Conservation (phyloP, 2,797 vertebrate genomes). For the Fringilla coelebs region DNA sequence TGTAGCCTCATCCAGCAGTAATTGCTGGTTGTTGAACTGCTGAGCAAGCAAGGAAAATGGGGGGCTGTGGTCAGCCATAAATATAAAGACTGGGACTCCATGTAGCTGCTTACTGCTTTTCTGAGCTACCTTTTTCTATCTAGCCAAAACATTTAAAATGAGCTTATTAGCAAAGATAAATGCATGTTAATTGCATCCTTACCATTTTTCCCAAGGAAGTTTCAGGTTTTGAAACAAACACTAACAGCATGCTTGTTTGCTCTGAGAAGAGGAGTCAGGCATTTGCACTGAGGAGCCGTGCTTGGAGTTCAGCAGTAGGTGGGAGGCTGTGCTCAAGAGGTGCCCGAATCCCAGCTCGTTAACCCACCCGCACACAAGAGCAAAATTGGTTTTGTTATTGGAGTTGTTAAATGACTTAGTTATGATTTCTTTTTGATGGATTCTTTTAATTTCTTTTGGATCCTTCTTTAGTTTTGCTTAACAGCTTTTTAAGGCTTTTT, state of each 20-base stretch:
- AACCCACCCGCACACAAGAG: fast-evolving
- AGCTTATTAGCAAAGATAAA: not conserved
- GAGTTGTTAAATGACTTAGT: not conserved
- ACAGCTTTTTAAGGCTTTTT: not conserved
- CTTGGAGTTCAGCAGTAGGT: not conserved
- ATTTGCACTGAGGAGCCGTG: not conserved
- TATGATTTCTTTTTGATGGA: not conserved
- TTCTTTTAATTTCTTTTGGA: not conserved
- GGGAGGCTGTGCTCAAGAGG: not conserved
- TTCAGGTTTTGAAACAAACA: not conserved
- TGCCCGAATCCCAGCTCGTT: not conserved
- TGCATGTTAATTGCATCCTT: not conserved
- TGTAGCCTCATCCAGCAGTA: not conserved
- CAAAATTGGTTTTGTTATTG: not conserved
- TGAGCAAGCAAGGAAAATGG: not conserved
- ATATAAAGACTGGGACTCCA: not conserved
- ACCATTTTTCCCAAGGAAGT: not conserved
- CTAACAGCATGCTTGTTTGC: not conserved
- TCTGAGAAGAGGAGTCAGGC: not conserved
- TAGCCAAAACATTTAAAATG: not conserved
- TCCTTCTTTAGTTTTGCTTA: not conserved
- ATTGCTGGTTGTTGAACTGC: not conserved
- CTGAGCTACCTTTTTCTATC: not conserved
- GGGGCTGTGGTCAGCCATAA: not conserved
- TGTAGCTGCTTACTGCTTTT: not conserved